A percentile compares a stretch with the other conserved stretches of the same genome.
These are phyloP conservation scores for Hydropotes inermis DNA, from an alignment of 2,113 vertebrate species.

Conservation along the genomic window DNA sequence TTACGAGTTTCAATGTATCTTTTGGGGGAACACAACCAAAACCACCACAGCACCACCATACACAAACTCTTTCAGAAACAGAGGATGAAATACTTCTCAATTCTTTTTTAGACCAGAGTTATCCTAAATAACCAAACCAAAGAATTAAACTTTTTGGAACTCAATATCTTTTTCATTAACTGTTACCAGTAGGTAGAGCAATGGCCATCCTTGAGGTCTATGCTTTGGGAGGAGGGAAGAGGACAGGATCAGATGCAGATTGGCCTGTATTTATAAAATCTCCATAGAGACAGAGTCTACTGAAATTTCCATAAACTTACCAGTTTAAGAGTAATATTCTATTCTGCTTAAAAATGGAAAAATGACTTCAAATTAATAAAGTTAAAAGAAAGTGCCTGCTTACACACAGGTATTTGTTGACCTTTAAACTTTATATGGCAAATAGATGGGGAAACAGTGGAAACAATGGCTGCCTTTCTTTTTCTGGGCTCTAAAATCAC, in stretches of 20 bases:
- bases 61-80: neutral
- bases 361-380: slow-evolving; percentile 9
- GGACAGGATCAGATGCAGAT: neutral
- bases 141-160: neutral
- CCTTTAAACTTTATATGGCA: neutral
- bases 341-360: slow-evolving; percentile 23
- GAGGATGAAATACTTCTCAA: neutral
- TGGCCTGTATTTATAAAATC: neutral
- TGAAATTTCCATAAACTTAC: neutral
- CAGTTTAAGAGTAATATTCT: neutral
- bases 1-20: neutral
- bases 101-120: neutral
- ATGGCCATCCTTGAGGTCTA: neutral
- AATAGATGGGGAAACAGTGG: neutral
- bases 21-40: neutral
- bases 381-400: neutral
- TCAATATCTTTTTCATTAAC: neutral
- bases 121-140: slow-evolving; percentile 21
- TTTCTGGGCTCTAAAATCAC: neutral
- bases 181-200: neutral
- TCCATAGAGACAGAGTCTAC: neutral
- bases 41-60: neutral
- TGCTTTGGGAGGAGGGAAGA: neutral
- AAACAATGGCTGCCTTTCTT: neutral
- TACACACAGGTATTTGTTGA: neutral